Evolutionary conservation across 2,888 invertebrate species (phyloP), one percentile per base, ranked within the genome.

Genomic region (Fissipunctia ypsillon): DNA sequence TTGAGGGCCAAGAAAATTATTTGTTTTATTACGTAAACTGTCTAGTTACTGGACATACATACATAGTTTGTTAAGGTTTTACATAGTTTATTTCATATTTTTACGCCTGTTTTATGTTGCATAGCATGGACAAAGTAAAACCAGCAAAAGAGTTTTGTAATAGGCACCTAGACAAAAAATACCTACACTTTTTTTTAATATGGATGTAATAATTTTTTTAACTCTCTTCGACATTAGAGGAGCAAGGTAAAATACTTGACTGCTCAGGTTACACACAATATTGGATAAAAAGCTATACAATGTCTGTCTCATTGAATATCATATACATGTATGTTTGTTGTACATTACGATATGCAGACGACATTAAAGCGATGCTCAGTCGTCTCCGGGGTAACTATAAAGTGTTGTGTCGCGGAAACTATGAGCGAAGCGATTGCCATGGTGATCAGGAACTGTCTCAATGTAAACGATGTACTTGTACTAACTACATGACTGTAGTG

Each of bases 331-430:
- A 71, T 43, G 78, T 78, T 45, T 76, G 65, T 70, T 54, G 52
- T 68, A 78, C 56, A 67, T 75, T 56, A 82, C 77, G 66, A 78
- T 78, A 84, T 79, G 80, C 82, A 86, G 80, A 86, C 80, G 76
- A 69, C 84, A 87, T 87, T 85, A 87, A 89, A 86, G 75, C 87
- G 86, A 84, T 85, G 88, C 87, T 88, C 81, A 88, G 85, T 78
- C 86, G 85, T 88, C 87, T 88, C 87, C 79, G 84, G 82, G 85
- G 88, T 86, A 86, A 87, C 90, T 89, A 91, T 94, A 94, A 95
- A 95, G 90, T 92, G 91, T 91, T 90, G 90, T 92, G 94, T 94
- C 80, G 90, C 85, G 94, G 94, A 94, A 94, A 93, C 91, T 90
- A 93, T 91, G 85, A 84, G 43, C 69, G 61, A 70, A 66, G 60